A percentile compares a stretch with the other conserved stretches of the same genome.
phyloP scores from a whole-genome alignment of 2,888 invertebrate genomes.

The Punctoribates punctum region DNA sequence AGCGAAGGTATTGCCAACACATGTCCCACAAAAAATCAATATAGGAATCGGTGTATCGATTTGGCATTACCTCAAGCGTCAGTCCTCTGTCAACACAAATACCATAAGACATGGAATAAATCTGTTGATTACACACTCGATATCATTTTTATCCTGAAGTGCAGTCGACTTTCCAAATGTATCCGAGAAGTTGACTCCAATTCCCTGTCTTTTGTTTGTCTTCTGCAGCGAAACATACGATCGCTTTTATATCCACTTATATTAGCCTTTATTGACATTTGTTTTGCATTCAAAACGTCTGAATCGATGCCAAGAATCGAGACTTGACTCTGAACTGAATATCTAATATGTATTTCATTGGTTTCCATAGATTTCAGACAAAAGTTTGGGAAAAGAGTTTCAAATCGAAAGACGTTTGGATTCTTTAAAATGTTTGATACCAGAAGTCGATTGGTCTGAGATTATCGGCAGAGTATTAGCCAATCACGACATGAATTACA shows the following conservation, averaged over 20 bases:
- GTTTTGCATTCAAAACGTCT: background rate
- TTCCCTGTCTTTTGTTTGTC: background rate
- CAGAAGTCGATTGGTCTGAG: constrained; percentile 36
- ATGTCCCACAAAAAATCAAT: background rate
- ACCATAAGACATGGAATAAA: constrained; percentile 4
- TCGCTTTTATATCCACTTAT: background rate
- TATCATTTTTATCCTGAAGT: background rate
- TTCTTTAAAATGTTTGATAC: constrained; percentile 32
- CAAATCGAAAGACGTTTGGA: constrained; percentile 34
- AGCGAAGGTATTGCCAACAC: constrained; percentile 11
- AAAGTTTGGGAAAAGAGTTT: constrained; percentile 33
- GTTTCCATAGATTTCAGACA: constrained; percentile 37
- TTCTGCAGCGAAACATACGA: background rate
- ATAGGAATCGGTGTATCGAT: background rate
- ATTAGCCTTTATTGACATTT: constrained; percentile 5
- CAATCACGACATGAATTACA: constrained; percentile 19
- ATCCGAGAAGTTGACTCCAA: background rate
- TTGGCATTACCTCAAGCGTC: background rate
- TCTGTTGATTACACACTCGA: background rate
- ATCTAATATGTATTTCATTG: background rate
- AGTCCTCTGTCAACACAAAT: no score
- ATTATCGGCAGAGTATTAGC: constrained; percentile 13
- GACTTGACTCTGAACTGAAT: no score
- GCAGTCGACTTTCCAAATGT: no score
- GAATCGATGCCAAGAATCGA: no score